Conservation (phyloP, 64 coral and sea anemone genomes). For the Anthopleura sola region DNA sequence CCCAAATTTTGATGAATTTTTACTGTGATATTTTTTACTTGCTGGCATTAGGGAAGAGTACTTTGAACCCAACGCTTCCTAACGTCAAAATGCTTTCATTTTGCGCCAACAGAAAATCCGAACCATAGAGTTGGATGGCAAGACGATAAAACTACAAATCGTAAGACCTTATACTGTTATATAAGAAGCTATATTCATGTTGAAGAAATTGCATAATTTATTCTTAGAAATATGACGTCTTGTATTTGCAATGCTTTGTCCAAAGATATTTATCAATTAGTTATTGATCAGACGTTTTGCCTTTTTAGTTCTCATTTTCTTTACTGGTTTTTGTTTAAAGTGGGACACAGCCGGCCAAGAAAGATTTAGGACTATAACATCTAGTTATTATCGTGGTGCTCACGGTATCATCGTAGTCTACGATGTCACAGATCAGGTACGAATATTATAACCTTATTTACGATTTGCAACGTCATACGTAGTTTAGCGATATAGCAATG, state of each 20-base stretch:
- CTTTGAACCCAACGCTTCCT: conserved; percentile 9
- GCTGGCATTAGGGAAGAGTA: conserved; percentile 16
- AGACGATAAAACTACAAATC: conserved; percentile 99
- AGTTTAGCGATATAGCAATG: not conserved
- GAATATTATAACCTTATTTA: conserved; percentile 13
- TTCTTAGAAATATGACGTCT: conserved; percentile 17
- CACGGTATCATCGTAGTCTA: conserved; percentile 96
- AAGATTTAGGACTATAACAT: conserved; percentile 92
- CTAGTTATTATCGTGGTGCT: conserved; percentile 89
- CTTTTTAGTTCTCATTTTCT: conserved; percentile 8
- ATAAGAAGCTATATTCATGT: not conserved
- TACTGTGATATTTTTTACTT: conserved; percentile 20
- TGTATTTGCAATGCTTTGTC: conserved; percentile 2
- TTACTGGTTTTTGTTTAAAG: conserved; percentile 52
- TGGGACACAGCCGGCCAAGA: conserved; percentile 97
- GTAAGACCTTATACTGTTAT: conserved; percentile 57
- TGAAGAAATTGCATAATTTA: conserved; percentile 30
- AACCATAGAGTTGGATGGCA: conserved; percentile 99
- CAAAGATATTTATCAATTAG: conserved; percentile 30
- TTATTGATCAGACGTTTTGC: not conserved
- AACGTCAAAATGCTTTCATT: conserved; percentile 19
- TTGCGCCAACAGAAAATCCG: conserved; percentile 88
- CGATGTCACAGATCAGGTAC: conserved; percentile 92
- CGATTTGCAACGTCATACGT: conserved; percentile 21
- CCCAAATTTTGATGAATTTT: conserved; percentile 29